Conservation (phyloP, 2,797 vertebrate species). For the Hemitrygon akajei region DNA sequence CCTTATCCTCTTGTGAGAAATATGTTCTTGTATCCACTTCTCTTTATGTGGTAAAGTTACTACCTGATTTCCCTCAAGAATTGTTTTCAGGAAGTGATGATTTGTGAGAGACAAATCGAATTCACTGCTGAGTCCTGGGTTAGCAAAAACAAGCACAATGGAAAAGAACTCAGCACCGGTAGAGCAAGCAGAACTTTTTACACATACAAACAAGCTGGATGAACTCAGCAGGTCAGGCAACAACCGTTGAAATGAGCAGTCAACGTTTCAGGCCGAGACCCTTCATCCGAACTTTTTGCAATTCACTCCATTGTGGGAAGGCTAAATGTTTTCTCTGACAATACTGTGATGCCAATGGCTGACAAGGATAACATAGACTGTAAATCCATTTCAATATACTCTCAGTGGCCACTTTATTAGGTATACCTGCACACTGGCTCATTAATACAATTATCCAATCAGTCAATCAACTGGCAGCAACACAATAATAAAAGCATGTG, state of each 20-base stretch:
- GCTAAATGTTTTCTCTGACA: neutral
- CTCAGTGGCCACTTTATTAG: no score
- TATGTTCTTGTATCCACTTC: neutral
- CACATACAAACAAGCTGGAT: no score
- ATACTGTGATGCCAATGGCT: neutral
- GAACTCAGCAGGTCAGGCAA: no score
- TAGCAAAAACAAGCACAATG: neutral
- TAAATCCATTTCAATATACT: neutral
- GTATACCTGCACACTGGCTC: no score
- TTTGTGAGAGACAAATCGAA: neutral
- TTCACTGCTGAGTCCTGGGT: neutral
- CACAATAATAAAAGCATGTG: no score
- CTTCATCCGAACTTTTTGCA: no score
- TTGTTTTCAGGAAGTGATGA: neutral
- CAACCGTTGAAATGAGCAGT: no score
- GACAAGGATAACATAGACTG: neutral
- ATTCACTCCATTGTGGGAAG: neutral
- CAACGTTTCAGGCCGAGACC: no score
- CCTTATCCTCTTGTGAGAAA: no score
- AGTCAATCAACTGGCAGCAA: no score
- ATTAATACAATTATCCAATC: no score
- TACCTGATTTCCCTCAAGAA: neutral
- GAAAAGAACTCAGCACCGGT: no score
- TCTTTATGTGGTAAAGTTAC: neutral
- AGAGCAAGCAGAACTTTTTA: neutral